Conservation (phyloP, 2,888 invertebrate species). For the Pseudococcus viburni region DNA sequence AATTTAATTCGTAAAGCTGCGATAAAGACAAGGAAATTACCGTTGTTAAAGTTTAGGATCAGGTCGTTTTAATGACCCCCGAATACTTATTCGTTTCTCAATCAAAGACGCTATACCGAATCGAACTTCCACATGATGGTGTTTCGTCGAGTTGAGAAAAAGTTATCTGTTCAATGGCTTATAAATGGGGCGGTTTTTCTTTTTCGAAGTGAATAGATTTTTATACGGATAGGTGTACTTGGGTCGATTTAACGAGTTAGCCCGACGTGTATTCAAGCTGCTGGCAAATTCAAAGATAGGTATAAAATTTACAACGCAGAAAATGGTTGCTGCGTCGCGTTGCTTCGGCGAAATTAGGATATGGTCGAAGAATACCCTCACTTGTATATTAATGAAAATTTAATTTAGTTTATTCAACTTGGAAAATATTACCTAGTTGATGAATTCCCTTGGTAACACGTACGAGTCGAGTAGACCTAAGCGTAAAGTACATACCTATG, state of each 20-base stretch:
- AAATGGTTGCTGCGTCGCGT: not conserved
- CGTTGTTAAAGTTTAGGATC: conserved; percentile 44
- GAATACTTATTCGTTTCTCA: conserved; percentile 39
- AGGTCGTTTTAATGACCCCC: conserved; percentile 41
- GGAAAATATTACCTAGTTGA: not conserved
- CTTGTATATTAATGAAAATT: not conserved
- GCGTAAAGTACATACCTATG: too few relatives aligned
- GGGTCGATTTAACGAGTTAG: not conserved
- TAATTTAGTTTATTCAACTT: not conserved
- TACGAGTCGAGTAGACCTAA: too few relatives aligned
- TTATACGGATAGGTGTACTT: not conserved
- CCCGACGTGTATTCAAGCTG: not conserved
- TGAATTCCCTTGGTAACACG: too few relatives aligned
- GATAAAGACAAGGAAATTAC: conserved; percentile 36
- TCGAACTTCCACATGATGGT: not conserved
- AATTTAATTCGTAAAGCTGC: conserved; percentile 45
- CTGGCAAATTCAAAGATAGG: not conserved
- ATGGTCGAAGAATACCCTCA: not conserved
- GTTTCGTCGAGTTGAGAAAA: not conserved
- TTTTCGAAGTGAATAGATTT: not conserved
- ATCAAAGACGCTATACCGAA: not conserved
- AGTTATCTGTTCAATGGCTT: conserved; percentile 5
- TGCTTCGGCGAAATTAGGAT: not conserved
- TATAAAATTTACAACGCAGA: not conserved
- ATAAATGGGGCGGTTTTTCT: conserved; percentile 13